Evolutionary conservation across 2,797 vertebrate species (phyloP).

Genomic region (Tadarida brasiliensis): DNA sequence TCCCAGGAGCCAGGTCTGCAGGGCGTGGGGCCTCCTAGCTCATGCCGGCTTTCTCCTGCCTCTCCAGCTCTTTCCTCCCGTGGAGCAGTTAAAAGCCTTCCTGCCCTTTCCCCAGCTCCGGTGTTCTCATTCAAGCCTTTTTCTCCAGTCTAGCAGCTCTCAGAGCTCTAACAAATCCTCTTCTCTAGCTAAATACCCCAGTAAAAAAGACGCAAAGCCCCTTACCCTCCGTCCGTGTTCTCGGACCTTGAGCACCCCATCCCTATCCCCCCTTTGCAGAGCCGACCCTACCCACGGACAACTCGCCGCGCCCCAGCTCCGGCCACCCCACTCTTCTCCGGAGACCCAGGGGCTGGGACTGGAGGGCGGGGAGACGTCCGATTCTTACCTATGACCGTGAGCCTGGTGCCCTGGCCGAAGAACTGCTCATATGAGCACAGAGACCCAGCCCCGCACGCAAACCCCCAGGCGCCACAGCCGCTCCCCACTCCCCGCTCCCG

Average conservation of each 20-base stretch:
- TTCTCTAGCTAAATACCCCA: neutral
- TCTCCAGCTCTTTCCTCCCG: rapidly evolving
- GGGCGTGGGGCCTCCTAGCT: rapidly evolving
- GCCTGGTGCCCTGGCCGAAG: conserved; percentile 88
- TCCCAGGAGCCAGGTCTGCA: neutral
- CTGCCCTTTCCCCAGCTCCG: neutral
- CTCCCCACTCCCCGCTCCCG: neutral
- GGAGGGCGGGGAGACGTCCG: too few relatives aligned
- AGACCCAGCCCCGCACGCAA: conserved; percentile 65
- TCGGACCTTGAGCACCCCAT: rapidly evolving
- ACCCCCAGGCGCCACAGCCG: neutral
- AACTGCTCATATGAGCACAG: conserved; percentile 83
- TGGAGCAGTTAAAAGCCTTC: rapidly evolving
- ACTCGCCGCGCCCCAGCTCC: rapidly evolving
- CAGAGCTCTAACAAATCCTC: neutral
- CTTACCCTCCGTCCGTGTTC: rapidly evolving
- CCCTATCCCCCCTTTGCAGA: neutral
- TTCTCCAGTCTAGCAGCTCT: neutral
- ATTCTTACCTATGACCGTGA: conserved; percentile 89
- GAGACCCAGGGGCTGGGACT: neutral
- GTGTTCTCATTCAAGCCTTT: too few relatives aligned
- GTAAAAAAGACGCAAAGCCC: neutral
- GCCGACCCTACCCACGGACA: neutral
- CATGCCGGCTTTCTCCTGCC: rapidly evolving
- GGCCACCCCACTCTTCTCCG: rapidly evolving